phyloP scores from a whole-genome alignment of 2,888 invertebrate species.

The Syrphus vitripennis region DNA sequence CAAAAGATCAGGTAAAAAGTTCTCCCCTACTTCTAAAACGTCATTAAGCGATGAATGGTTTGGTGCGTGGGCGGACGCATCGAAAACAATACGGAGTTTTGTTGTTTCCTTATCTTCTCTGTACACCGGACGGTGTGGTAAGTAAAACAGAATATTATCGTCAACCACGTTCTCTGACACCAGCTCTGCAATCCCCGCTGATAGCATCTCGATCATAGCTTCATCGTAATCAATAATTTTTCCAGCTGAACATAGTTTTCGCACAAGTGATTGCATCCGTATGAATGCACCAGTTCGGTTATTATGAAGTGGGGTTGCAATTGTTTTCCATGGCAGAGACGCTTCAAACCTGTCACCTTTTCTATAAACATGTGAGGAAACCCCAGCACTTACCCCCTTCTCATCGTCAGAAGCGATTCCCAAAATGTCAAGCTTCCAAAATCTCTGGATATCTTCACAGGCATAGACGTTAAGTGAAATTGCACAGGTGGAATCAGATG shows the following conservation, averaged over 20 bases:
- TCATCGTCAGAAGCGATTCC: constrained; percentile 14
- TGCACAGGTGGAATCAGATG: neutral
- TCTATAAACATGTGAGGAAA: constrained; percentile 6
- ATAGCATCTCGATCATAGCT: constrained; percentile 22
- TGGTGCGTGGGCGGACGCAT: constrained; percentile 41
- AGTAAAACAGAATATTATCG: constrained; percentile 14
- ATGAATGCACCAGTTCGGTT: constrained; percentile 34
- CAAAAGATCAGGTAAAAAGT: constrained; percentile 69
- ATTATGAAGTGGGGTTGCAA: constrained; percentile 2
- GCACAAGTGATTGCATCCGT: constrained; percentile 29
- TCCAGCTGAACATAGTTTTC: constrained; percentile 11
- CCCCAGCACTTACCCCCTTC: neutral
- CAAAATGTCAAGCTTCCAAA: constrained; percentile 42
- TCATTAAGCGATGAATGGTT: constrained; percentile 71
- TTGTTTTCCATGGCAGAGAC: constrained; percentile 32
- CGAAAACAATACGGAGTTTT: constrained; percentile 56
- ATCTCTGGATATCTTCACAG: constrained; percentile 22
- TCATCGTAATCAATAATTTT: constrained; percentile 41
- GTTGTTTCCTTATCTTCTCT: too few relatives aligned
- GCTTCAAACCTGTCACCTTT: constrained; percentile 38
- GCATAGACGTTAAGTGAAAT: constrained; percentile 14
- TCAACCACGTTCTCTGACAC: neutral
- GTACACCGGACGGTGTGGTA: constrained; percentile 50
- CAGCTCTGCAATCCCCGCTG: constrained; percentile 18
- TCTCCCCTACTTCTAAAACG: constrained; percentile 70